Base-by-base conservation (phyloP, 2,797 vertebrate genomes). In the Megaceryle alcyon region DNA sequence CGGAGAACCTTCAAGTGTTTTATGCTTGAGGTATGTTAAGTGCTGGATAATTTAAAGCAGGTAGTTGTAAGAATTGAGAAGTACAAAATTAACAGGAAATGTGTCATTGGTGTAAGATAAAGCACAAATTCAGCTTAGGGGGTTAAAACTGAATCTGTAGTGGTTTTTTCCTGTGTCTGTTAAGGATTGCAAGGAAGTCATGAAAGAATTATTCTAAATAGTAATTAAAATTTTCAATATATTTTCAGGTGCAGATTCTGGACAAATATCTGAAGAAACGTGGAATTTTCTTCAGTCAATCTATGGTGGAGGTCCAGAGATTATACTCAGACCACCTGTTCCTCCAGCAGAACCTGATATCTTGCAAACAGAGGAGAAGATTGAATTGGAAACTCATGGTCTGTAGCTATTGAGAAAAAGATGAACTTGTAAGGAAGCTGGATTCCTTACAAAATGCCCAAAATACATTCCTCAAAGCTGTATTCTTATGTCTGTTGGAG, bases 221-320 rank as follows among this genome's bases (percentile, higher is more conserved):
- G n/a, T 88, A 83, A 94, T 53, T n/a, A 61, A 57, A 48, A 35
- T 23, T 72, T 46, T 35, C 4, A 2, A 81, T 63, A 15, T 9
- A 26, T 82, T 94, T 96, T 82, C 96, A 99, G 99, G 99, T 96
- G 99, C 99, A 13, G 99, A 99, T 98, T 99, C 99, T 76, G 99
- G 99, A 68, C 99, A 99, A 96, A 99, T 99, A 97, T 99, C 99
- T 7, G 99, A 99, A 95, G 99, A 99, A 98, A 99, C 99, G 6
- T 99, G 99, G 99, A 99, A 98, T 98, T 99, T 99, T 97, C 98
- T 99, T 51, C 98, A 99, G 95, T 99, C 98, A 8, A 99, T 99
- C 95, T 99, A 99, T 54, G 98, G 99, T 22, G 99, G 99, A 51
- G 99, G 99, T 15, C 99, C 99, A 4, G 98, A 99, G 92, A 98